Conservation (phyloP, 2,113 vertebrate species). For the Arizona elegans region DNA sequence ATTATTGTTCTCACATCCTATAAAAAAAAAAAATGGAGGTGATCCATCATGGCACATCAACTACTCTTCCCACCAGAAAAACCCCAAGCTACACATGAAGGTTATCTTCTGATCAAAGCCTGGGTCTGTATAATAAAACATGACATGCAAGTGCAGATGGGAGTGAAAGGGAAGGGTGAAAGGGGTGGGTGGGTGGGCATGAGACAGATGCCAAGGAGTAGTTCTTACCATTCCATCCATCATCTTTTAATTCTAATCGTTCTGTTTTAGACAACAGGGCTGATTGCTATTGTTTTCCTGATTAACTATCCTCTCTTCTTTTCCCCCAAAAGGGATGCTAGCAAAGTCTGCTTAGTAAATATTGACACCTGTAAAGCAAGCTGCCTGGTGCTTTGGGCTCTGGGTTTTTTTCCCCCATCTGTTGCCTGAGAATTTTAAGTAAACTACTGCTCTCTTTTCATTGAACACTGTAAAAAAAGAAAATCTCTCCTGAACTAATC, state of each 20-base stretch:
- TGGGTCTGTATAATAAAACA: constrained; percentile 56
- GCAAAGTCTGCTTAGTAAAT: constrained; percentile 80
- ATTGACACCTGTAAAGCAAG: constrained; percentile 86
- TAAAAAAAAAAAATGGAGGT: constrained; percentile 28
- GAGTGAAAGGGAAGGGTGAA: neutral
- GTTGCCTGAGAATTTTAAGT: constrained; percentile 82
- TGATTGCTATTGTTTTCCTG: constrained; percentile 80
- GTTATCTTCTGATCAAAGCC: constrained; percentile 53
- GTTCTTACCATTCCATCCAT: constrained; percentile 53
- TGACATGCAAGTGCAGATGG: constrained; percentile 39
- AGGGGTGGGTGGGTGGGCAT: constrained; percentile 28
- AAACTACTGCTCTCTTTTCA: constrained; percentile 72
- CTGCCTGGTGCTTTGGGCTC: constrained; percentile 73
- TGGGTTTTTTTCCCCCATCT: constrained; percentile 79
- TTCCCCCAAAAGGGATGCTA: constrained; percentile 69
- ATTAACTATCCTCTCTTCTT: constrained; percentile 71
- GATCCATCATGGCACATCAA: constrained; percentile 52
- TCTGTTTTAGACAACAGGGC: constrained; percentile 60
- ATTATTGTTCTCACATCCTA: constrained; percentile 48
- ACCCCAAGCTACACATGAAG: constrained; percentile 33
- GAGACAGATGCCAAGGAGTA: constrained; percentile 65
- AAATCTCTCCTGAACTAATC: constrained; percentile 75
- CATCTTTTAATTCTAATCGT: constrained; percentile 70
- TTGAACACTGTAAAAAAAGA: constrained; percentile 68
- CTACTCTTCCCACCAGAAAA: constrained; percentile 44